These are phyloP conservation scores for Megalopta genalis DNA, from an alignment of 1,140 invertebrate species.

Conservation along the genomic window DNA sequence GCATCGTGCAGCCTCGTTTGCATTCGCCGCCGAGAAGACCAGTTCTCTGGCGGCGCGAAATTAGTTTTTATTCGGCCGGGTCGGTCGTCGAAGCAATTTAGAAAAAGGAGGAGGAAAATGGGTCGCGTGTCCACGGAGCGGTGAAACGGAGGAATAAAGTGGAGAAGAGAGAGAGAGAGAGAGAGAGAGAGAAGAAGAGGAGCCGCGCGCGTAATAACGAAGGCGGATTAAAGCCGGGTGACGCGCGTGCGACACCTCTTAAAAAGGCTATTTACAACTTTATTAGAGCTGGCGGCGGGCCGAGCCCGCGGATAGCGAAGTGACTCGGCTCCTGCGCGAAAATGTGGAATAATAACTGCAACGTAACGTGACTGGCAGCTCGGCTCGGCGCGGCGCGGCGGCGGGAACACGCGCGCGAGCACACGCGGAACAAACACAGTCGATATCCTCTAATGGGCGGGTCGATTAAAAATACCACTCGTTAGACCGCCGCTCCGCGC, in stretches of 20 bases:
- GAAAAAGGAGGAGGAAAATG: slow-evolving; percentile 8
- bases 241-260: slow-evolving; percentile 4
- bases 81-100: neutral
- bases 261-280: slow-evolving; percentile 38
- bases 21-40: neutral
- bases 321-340: neutral
- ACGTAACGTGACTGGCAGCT: neutral
- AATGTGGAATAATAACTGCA: slow-evolving; percentile 5
- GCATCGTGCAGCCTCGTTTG: too few relatives aligned
- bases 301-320: neutral
- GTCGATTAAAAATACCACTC: slow-evolving; percentile 29
- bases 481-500: neutral
- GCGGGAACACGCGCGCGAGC: too few relatives aligned
- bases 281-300: slow-evolving; percentile 7
- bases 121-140: too few relatives aligned
- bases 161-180: slow-evolving; percentile 25
- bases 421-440: neutral
- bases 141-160: neutral
- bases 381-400: neutral
- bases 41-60: neutral
- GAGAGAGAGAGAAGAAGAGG: neutral
- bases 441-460: slow-evolving; percentile 28
- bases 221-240: slow-evolving; percentile 8
- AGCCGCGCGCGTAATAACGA: neutral
- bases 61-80: neutral